These are phyloP conservation scores for Cistogaster globosa DNA, from an alignment of 2,888 invertebrate genomes.

Conservation along the genomic window DNA sequence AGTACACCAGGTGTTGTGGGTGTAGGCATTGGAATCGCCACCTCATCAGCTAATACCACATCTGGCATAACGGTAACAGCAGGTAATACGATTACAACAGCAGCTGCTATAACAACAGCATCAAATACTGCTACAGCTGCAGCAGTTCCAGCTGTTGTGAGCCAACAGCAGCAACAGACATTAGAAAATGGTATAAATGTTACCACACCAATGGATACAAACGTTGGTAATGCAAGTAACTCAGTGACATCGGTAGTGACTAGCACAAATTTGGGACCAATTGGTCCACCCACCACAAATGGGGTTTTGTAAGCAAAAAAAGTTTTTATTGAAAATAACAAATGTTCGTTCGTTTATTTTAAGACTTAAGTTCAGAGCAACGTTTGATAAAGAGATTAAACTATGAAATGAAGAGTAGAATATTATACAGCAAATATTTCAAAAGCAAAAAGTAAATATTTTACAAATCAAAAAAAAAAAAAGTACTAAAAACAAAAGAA, in stretches of 20 bases:
- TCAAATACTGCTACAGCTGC: slow-evolving; percentile 63
- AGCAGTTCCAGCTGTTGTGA: slow-evolving; percentile 34
- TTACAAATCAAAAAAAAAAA: slow-evolving; percentile 41
- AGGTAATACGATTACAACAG: slow-evolving; percentile 63
- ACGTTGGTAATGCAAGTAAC: slow-evolving; percentile 68
- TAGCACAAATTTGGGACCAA: slow-evolving; percentile 81
- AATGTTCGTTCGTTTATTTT: slow-evolving; percentile 37
- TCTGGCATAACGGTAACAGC: slow-evolving; percentile 60
- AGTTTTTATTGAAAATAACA: slow-evolving; percentile 34
- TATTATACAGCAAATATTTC: slow-evolving; percentile 49
- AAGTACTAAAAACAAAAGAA: no score
- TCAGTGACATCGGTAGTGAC: slow-evolving; percentile 74
- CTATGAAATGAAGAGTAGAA: slow-evolving; percentile 38
- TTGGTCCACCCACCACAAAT: slow-evolving; percentile 82
- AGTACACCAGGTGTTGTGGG: slow-evolving; percentile 54
- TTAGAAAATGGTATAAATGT: slow-evolving; percentile 73
- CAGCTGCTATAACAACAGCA: slow-evolving; percentile 65
- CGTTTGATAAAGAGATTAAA: slow-evolving; percentile 36
- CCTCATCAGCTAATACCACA: slow-evolving; percentile 51
- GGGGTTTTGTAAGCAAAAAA: slow-evolving; percentile 80
- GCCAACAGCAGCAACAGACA: slow-evolving; percentile 48
- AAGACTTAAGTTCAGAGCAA: slow-evolving; percentile 39
- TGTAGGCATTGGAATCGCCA: slow-evolving; percentile 39
- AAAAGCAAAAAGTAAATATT: slow-evolving; percentile 28
- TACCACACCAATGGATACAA: slow-evolving; percentile 68